A percentile compares a stretch with the other conserved stretches of the same genome.
These are phyloP conservation scores for Yasuhikotakia modesta DNA, from an alignment of 2,797 vertebrate species.

Conservation along the genomic window DNA sequence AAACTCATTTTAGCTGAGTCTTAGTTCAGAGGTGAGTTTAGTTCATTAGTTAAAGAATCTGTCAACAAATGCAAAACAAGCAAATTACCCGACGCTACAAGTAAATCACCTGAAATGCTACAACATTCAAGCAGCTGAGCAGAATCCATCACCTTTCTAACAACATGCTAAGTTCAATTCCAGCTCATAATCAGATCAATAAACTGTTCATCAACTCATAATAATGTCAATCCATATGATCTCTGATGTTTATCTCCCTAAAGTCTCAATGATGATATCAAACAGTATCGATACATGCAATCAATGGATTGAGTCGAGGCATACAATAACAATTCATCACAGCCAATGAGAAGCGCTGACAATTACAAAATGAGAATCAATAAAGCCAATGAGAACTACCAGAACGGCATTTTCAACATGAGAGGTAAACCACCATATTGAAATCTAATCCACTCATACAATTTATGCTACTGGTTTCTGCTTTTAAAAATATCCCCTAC, in stretches of 20 bases:
- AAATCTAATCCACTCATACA: conserved; percentile 54
- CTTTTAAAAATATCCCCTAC: conserved; percentile 27
- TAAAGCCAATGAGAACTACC: conserved; percentile 68
- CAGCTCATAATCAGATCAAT: conserved; percentile 38
- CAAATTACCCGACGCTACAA: neutral
- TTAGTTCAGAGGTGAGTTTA: neutral
- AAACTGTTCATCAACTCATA: conserved; percentile 61
- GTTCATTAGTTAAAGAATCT: conserved; percentile 4
- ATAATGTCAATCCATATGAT: conserved; percentile 70
- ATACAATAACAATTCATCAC: conserved; percentile 68
- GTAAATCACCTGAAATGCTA: neutral
- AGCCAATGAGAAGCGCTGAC: conserved; percentile 62
- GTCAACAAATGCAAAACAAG: conserved; percentile 3
- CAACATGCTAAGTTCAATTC: conserved; percentile 14
- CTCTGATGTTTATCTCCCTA: conserved; percentile 52
- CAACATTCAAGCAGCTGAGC: neutral
- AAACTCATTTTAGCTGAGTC: conserved; percentile 3
- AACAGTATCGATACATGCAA: conserved; percentile 69
- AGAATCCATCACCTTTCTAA: conserved; percentile 10
- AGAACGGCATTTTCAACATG: conserved; percentile 60
- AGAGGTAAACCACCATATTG: conserved; percentile 69
- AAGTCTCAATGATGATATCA: conserved; percentile 61
- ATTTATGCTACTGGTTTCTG: conserved; percentile 41
- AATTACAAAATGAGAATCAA: conserved; percentile 77
- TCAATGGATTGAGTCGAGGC: conserved; percentile 40